Evolutionary conservation across 2,888 invertebrate genomes (phyloP).

Genomic region (Dicyrtoma fusca): DNA sequence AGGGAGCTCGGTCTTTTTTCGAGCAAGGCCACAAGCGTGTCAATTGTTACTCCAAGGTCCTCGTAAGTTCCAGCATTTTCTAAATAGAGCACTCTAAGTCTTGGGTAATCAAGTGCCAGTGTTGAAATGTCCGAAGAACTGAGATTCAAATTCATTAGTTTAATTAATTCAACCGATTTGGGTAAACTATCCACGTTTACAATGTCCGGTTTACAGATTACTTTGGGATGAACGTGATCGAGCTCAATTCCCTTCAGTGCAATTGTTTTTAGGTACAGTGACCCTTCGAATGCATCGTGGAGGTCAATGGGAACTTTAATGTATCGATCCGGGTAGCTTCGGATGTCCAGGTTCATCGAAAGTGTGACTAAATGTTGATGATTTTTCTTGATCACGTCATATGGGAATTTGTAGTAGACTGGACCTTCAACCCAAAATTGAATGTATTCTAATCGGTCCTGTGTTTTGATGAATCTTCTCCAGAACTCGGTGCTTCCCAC

Average conservation of each 20-base stretch:
- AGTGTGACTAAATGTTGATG: constrained; percentile 17
- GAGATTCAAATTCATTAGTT: constrained; percentile 25
- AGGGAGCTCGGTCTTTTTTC: constrained; percentile 2
- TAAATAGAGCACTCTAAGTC: constrained; percentile 8
- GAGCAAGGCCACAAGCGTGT: constrained; percentile 9
- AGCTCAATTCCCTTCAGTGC: constrained; percentile 10
- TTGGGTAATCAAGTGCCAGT: background rate
- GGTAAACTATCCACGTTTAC: constrained; percentile 14
- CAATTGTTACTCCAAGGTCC: constrained; percentile 10
- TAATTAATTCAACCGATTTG: constrained; percentile 12
- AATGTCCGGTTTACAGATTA: constrained; percentile 11
- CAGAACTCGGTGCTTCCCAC: constrained; percentile 27
- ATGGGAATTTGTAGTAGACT: constrained; percentile 27
- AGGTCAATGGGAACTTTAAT: constrained; percentile 25
- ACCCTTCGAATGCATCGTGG: background rate
- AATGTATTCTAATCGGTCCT: constrained; percentile 16
- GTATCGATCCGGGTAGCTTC: constrained; percentile 9
- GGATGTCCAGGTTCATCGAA: constrained; percentile 27
- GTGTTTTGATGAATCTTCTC: constrained; percentile 28
- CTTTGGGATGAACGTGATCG: background rate
- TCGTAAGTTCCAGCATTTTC: constrained; percentile 20
- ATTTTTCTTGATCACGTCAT: constrained; percentile 28
- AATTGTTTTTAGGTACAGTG: constrained; percentile 5
- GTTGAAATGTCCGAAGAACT: background rate
- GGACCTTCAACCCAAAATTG: constrained; percentile 32